A percentile compares a stretch with the other conserved stretches of the same genome.
phyloP scores from a whole-genome alignment of 2,888 invertebrate species.

The Dicranocentrus wangi region DNA sequence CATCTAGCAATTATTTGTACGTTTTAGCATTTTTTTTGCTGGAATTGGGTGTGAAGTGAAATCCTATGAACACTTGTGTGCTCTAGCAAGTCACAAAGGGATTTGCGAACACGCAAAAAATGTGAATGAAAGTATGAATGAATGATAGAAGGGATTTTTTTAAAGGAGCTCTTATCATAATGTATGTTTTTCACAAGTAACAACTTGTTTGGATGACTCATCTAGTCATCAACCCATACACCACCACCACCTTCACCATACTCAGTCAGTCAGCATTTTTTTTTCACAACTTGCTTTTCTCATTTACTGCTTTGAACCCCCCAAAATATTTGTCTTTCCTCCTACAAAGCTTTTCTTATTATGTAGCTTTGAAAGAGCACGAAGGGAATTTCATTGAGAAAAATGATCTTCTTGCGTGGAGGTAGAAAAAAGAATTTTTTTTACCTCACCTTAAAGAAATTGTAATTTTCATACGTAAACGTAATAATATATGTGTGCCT shows the following conservation, averaged over 20 bases:
- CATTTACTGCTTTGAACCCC: background rate
- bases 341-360: constrained; percentile 10
- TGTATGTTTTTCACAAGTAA: constrained; percentile 40
- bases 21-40: too few relatives aligned
- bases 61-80: too few relatives aligned
- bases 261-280: background rate
- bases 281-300: constrained; percentile 5
- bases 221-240: constrained; percentile 33
- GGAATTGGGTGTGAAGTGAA: background rate
- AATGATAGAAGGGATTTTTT: constrained; percentile 24
- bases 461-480: constrained; percentile 40
- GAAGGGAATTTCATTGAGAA: constrained; percentile 60
- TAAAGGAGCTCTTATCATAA: constrained; percentile 40
- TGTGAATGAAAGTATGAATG: constrained; percentile 52
- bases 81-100: too few relatives aligned
- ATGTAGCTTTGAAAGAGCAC: background rate
- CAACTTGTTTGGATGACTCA: constrained; percentile 52
- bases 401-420: constrained; percentile 54
- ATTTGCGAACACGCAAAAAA: background rate
- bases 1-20: too few relatives aligned
- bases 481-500: constrained; percentile 43
- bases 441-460: constrained; percentile 58
- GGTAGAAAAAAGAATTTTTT: constrained; percentile 15
- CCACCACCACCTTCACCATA: constrained; percentile 28
- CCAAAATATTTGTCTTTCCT: constrained; percentile 21